Conservation (phyloP, 2,113 vertebrate species). For the zebrafish (Danio rerio) region DNA sequence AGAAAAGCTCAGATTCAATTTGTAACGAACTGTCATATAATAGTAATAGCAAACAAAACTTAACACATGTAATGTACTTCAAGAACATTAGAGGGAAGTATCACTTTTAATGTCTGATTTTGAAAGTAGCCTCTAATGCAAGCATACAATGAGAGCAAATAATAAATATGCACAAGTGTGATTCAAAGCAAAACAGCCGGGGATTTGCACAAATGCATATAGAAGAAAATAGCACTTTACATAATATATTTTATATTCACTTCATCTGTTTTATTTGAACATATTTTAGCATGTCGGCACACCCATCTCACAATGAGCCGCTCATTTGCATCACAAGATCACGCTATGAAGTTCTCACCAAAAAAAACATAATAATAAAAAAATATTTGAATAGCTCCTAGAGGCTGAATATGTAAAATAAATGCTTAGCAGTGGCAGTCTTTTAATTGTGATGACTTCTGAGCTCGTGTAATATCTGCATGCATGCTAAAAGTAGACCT, state of each 20-base stretch:
- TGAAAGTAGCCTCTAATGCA: neutral
- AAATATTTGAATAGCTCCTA: neutral
- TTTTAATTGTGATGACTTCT: neutral
- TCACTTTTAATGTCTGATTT: too few species aligned
- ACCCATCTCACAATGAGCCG: neutral
- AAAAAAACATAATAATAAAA: too few species aligned
- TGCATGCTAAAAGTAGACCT: neutral
- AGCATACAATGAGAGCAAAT: neutral
- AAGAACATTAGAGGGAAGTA: too few species aligned
- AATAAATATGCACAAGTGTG: neutral
- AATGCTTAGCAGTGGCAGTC: neutral
- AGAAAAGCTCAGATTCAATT: too few species aligned
- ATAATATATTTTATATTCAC: neutral
- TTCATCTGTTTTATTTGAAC: neutral
- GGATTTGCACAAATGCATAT: neutral
- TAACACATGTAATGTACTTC: too few species aligned
- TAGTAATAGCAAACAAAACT: too few species aligned
- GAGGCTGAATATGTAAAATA: slow-evolving; percentile 20
- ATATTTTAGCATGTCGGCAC: neutral
- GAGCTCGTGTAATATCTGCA: too few species aligned
- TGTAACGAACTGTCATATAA: too few species aligned
- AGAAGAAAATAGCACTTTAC: neutral
- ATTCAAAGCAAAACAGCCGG: neutral
- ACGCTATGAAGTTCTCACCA: neutral
- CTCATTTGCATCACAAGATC: neutral